phyloP scores from a whole-genome alignment of 2,113 vertebrate genomes.

The Leucopsar rothschildi region DNA sequence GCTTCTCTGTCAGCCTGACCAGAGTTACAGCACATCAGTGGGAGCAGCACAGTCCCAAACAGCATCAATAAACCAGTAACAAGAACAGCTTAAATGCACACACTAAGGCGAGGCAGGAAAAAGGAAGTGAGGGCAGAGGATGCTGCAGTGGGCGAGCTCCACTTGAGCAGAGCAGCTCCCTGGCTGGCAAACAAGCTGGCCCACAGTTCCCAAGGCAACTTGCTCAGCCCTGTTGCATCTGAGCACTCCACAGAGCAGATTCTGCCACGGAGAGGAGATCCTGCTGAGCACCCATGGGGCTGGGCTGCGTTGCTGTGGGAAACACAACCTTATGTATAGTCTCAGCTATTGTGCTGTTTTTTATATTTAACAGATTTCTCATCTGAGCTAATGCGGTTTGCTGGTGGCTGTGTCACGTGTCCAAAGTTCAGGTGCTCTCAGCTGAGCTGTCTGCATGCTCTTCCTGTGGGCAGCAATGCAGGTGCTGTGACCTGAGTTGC shows the following conservation, averaged over 20 bases:
- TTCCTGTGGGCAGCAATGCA: background rate
- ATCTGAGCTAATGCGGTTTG: background rate
- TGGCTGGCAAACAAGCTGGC: background rate
- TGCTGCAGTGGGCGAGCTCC: background rate
- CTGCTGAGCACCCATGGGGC: constrained; percentile 14
- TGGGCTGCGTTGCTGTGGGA: constrained; percentile 67
- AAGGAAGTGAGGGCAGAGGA: background rate
- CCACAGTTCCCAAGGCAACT: constrained; percentile 64
- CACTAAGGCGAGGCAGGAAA: background rate
- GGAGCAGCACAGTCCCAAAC: background rate
- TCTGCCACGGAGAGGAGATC: background rate
- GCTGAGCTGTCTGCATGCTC: background rate
- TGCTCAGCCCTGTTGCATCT: constrained; percentile 18
- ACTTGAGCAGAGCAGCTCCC: background rate
- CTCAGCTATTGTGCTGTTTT: background rate
- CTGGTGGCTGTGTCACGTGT: background rate
- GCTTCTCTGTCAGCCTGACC: background rate
- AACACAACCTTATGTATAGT: background rate
- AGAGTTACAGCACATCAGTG: background rate
- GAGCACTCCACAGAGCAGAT: background rate
- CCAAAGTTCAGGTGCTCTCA: background rate
- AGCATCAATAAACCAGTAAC: background rate
- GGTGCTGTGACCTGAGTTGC: fast-evolving
- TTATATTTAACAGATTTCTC: background rate
- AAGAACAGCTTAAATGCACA: background rate